Base-by-base conservation (phyloP, 2,113 vertebrate species). In the Mustela nigripes region DNA sequence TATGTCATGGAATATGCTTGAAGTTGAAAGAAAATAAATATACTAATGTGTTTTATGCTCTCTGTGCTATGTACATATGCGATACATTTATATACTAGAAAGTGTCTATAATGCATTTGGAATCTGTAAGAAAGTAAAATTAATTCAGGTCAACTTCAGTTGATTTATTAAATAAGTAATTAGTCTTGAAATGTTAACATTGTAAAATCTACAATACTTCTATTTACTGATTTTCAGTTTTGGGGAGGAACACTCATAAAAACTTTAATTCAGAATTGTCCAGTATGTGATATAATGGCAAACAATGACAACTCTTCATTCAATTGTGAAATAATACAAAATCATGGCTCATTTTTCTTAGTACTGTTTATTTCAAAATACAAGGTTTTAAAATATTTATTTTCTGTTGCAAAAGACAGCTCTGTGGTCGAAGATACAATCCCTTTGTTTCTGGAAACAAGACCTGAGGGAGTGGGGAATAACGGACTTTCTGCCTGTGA, bases 241-340 rank as follows among this genome's bases (percentile, higher is more conserved):
- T 10, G 24, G 53, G 26, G n/a, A 6, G 24, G 21, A 28, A 1
- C 7, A 11, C 42, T 95, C 79, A 71, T 63, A 89, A 69, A 95
- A n/a, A 21, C 62, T 14, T 39, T 79, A 89, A 92, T 60, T 80
- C 11, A 89, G 79, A 84, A 97, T 28, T 84, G 50, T 83, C 36
- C 31, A 92, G 65, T 31, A 83, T 39, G 31, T 79, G 18, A 89
- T 89, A 28, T 31, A 92, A 89, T 5, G 69, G 58, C 22, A 91
- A 92, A 53, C 19, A 89, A 93, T 28, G 71, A 48, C 50, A 91
- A 83, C 56, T 97, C 33, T 93, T 76, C 80, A 80, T 56, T 93
- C 63, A 93, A 73, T 22, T 48, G 80, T 28, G 89, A 69, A 79
- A 92, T 5, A 85, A 33, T n/a, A 94, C 10, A 67, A 82, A 88